Evolutionary conservation across 2,113 vertebrate genomes (phyloP).

Genomic region (Myanophis thanlyinensis): DNA sequence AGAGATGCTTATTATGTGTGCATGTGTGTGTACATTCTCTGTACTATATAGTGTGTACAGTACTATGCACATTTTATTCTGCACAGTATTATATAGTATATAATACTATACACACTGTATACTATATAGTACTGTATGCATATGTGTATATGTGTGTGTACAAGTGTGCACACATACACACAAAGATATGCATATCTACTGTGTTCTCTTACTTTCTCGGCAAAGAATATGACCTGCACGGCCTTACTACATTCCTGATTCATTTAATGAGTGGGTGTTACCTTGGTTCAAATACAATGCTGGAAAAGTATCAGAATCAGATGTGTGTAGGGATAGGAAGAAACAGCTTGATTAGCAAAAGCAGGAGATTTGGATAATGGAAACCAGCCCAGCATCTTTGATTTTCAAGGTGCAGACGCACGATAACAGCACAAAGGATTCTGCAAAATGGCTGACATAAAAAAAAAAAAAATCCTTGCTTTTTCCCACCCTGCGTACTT

Average conservation of each 20-base stretch:
- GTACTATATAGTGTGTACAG: background rate
- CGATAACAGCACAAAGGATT: conserved; percentile 63
- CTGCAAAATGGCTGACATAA: conserved; percentile 42
- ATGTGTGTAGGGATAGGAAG: conserved; percentile 70
- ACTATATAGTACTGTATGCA: background rate
- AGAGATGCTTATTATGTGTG: conserved; percentile 62
- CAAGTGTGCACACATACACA: background rate
- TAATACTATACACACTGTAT: background rate
- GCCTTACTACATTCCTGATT: conserved; percentile 64
- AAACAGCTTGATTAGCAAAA: conserved; percentile 72
- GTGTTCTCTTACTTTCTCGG: conserved; percentile 63
- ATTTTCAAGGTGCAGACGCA: conserved; percentile 67
- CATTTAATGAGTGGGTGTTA: conserved; percentile 64
- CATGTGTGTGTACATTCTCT: background rate
- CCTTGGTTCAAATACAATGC: conserved; percentile 47
- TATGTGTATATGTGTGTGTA: background rate
- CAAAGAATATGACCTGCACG: conserved; percentile 58
- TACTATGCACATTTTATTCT: background rate
- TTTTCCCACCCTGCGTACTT: conserved; percentile 54
- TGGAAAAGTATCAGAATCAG: conserved; percentile 65
- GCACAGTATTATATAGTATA: background rate
- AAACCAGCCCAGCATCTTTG: conserved; percentile 68
- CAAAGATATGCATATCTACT: background rate
- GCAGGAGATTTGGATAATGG: conserved; percentile 53
- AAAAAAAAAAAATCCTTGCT: conserved; percentile 28